Base-by-base conservation (phyloP, 2,888 invertebrate species). In the Nipponacmea schrenckii region DNA sequence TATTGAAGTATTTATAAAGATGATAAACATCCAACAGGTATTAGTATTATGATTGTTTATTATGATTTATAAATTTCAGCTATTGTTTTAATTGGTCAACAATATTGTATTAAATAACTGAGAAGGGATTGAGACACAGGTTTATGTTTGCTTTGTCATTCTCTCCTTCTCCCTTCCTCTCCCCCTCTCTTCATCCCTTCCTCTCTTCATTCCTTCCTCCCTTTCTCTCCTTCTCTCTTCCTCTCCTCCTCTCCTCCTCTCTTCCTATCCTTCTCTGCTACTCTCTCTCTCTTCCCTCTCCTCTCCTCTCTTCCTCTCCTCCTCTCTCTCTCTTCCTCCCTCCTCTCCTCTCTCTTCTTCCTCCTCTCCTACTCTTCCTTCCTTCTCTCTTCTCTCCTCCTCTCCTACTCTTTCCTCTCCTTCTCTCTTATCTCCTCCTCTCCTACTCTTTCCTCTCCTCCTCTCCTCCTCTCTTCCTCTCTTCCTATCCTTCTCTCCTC, bases 261-360 rank as follows among this genome's bases (percentile, higher is more conserved):
- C 50, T 50, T 50, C 50, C 17, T 50, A 31, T 31, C n/a, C 45
- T 20, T 44, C n/a, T 15, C 48, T 8, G n/a, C 14, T 44, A 45
- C 48, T 39, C 44, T 39, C 48, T 26, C 12, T 39, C 67, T n/a
- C n/a, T 10, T 24, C 17, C n/a, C 44, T 24, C 14, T 27, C 17
- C 17, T 15, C 62, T 62, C 45, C 67, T 45, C 62, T 71, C 68
- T 68, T n/a, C 46, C 39, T 48, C 27, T 64, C 46, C 64, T 64
- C 64, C 46, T 8, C 8, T 64, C 46, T 64, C n/a, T n/a, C 27
- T 45, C 26, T 5, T 39, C 56, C 20, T 39, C 44, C 20, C 24
- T 10, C 10, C 27, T 31, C 62, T 24, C 26, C 26, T 31, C 62
- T 56, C 17, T 50, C 26, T 68, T 46, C 46, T 27, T 50, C 50